Conservation (phyloP, 1,140 invertebrate species). For the Pseudomyrmex flavicornis region DNA sequence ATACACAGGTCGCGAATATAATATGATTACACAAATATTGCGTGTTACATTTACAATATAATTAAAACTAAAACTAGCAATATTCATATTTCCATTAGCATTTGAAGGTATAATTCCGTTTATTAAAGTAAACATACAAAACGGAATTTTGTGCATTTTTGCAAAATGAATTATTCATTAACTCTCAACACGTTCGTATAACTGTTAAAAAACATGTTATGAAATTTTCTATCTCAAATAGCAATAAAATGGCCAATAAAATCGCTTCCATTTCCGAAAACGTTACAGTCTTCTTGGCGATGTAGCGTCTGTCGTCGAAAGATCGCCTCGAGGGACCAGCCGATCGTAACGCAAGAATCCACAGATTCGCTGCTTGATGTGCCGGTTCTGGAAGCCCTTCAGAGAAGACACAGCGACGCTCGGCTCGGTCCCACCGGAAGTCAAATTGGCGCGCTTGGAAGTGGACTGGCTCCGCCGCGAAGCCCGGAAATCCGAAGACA, state of each 20-base stretch:
- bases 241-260: background rate
- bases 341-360: slow-evolving; percentile 89
- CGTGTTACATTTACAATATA: slow-evolving; percentile 6
- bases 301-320: slow-evolving; percentile 93
- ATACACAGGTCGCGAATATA: slow-evolving; percentile 1
- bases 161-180: too few species aligned
- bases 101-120: background rate
- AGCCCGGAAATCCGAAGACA: slow-evolving; percentile 92
- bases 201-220: too few species aligned
- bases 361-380: slow-evolving; percentile 92
- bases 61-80: background rate
- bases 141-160: background rate
- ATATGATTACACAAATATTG: slow-evolving; percentile 35
- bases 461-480: slow-evolving; percentile 90
- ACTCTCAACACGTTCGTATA: too few species aligned
- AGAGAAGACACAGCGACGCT: slow-evolving; percentile 92
- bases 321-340: slow-evolving; percentile 89
- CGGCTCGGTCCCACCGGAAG: slow-evolving; percentile 87
- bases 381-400: slow-evolving; percentile 90
- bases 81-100: background rate
- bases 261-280: slow-evolving; percentile 21
- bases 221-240: background rate
- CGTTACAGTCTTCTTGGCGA: slow-evolving; percentile 89
- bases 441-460: slow-evolving; percentile 82
- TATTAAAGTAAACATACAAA: slow-evolving; percentile 8